Conservation (phyloP, 2,888 invertebrate genomes). For the Mesorhabditis belari region DNA sequence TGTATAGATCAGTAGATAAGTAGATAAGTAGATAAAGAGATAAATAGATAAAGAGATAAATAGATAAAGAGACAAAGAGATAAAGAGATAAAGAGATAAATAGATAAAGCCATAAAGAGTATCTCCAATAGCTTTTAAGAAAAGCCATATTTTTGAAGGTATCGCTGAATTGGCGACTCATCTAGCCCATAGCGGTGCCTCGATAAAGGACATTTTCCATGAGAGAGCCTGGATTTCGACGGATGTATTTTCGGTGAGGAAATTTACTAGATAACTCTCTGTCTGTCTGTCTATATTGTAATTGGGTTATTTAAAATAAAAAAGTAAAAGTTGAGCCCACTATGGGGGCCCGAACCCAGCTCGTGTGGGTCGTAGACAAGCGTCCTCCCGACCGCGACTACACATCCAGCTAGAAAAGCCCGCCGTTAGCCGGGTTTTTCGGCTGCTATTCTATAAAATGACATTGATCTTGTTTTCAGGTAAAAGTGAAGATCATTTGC, state of each 20-base stretch:
- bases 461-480: not conserved
- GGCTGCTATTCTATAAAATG: not conserved
- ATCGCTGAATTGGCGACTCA: slow-evolving; percentile 56
- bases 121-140: not conserved
- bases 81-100: no score
- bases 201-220: slow-evolving; percentile 87
- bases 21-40: no score
- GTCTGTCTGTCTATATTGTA: no score
- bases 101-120: not conserved
- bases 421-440: no score
- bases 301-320: not conserved
- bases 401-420: no score
- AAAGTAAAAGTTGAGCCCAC: not conserved
- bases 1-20: not conserved
- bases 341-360: not conserved
- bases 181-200: slow-evolving; percentile 56
- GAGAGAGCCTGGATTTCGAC: slow-evolving; percentile 86
- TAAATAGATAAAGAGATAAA: no score
- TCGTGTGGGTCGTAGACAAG: no score
- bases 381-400: no score
- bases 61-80: no score
- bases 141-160: slow-evolving; percentile 31
- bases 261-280: no score
- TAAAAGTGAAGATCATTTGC: slow-evolving; percentile 66
- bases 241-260: slow-evolving; percentile 70